Conservation (phyloP, 2,113 vertebrate genomes). For the Alosa alosa region DNA sequence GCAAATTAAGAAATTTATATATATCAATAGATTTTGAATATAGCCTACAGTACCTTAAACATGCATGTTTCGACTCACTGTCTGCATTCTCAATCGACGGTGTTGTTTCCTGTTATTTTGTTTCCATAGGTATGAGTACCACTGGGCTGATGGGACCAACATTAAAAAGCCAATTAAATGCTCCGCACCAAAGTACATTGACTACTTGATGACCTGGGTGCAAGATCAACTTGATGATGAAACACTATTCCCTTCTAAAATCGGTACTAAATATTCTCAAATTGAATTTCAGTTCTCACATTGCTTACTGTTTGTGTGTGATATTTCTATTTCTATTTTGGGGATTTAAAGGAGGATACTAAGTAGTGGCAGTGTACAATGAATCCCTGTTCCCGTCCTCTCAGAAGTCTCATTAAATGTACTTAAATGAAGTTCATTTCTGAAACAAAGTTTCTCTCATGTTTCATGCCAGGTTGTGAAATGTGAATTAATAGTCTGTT, state of each 20-base stretch:
- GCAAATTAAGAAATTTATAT: no score
- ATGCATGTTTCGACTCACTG: no score
- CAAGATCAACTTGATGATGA: constrained; percentile 10
- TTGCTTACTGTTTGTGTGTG: background rate
- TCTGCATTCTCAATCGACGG: background rate
- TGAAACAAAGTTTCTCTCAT: background rate
- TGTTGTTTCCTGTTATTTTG: background rate
- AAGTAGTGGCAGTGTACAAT: no score
- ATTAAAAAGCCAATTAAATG: constrained; percentile 2
- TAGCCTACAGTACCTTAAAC: no score
- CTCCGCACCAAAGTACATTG: background rate
- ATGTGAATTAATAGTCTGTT: background rate
- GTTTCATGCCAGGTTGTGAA: background rate
- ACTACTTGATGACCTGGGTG: constrained; percentile 5
- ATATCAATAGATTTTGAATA: no score
- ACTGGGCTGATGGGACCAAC: constrained; percentile 13
- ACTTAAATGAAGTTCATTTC: background rate
- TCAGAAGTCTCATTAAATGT: background rate
- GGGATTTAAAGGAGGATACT: no score
- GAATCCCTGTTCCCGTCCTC: background rate
- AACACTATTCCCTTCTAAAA: constrained; percentile 14
- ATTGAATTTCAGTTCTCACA: background rate
- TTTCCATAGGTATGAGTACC: background rate
- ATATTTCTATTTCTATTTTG: background rate
- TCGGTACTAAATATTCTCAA: background rate